Conservation (phyloP, 1,140 invertebrate genomes). For the Drosophila nigrodunni region DNA sequence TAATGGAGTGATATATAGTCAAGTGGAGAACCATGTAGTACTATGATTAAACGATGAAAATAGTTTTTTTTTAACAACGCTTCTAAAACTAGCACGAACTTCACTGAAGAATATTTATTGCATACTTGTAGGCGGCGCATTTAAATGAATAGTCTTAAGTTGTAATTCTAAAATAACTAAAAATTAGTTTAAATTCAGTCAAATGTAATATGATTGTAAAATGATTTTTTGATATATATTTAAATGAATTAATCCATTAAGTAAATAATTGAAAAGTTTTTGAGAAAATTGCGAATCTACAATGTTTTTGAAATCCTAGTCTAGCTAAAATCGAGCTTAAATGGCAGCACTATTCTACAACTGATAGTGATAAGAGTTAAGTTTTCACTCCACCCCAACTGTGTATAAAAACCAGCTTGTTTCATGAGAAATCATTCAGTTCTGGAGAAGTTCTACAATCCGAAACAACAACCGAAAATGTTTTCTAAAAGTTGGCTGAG, state of each 20-base stretch:
- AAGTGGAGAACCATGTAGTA: no score
- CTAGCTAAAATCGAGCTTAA: constrained; percentile 8
- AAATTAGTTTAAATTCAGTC: no score
- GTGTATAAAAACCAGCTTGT: constrained; percentile 22
- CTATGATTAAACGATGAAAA: no score
- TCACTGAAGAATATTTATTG: no score
- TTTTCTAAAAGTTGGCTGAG: constrained; percentile 12
- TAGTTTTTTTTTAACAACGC: no score
- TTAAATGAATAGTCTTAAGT: no score
- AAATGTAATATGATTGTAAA: no score
- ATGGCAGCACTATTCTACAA: constrained; percentile 4
- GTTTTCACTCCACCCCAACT: background rate
- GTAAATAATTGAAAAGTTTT: background rate
- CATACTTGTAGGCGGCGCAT: no score
- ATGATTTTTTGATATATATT: background rate
- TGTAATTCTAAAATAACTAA: no score
- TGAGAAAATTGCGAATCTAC: background rate
- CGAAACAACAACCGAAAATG: constrained; percentile 31
- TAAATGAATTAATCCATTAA: background rate
- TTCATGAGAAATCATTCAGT: constrained; percentile 30
- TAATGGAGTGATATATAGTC: no score
- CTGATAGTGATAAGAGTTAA: background rate
- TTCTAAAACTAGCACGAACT: no score
- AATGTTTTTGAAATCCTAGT: background rate
- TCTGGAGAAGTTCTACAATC: constrained; percentile 17